Conservation (phyloP, 2,888 invertebrate genomes). For the Sisyra terminalis region DNA sequence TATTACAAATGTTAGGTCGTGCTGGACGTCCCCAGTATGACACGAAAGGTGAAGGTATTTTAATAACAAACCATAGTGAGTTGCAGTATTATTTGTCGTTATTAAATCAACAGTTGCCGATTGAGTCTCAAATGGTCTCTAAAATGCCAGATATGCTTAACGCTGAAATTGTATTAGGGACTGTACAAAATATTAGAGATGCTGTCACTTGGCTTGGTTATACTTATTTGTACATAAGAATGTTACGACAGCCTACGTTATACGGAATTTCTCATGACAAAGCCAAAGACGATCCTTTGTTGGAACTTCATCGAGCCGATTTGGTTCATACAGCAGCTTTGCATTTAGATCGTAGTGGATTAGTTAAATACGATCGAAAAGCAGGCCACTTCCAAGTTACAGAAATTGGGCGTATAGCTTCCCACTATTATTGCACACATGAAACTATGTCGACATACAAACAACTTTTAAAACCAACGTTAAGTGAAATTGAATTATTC, state of each 20-base stretch:
- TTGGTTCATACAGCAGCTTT: constrained; percentile 89
- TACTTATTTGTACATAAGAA: constrained; percentile 89
- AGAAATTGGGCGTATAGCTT: constrained; percentile 92
- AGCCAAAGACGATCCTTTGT: constrained; percentile 60
- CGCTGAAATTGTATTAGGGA: constrained; percentile 93
- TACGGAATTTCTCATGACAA: constrained; percentile 78
- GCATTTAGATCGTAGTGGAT: constrained; percentile 81
- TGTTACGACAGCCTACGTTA: constrained; percentile 77
- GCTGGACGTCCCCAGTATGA: constrained; percentile 98
- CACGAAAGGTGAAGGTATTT: constrained; percentile 89
- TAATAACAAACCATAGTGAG: constrained; percentile 97
- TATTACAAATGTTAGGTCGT: constrained; percentile 95
- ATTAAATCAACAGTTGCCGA: constrained; percentile 94
- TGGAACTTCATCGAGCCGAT: constrained; percentile 87
- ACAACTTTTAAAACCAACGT: constrained; percentile 85
- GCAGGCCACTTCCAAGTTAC: constrained; percentile 79
- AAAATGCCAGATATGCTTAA: constrained; percentile 94
- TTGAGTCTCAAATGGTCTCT: constrained; percentile 88
- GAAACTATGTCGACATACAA: constrained; percentile 96
- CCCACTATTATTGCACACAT: constrained; percentile 95
- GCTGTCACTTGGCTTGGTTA: constrained; percentile 92
- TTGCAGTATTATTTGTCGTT: constrained; percentile 95
- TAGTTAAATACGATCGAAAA: constrained; percentile 89
- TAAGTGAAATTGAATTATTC: constrained; percentile 95
- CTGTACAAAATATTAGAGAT: constrained; percentile 72